phyloP scores from a whole-genome alignment of 2,113 vertebrate species.

The Cynoglossus semilaevis region DNA sequence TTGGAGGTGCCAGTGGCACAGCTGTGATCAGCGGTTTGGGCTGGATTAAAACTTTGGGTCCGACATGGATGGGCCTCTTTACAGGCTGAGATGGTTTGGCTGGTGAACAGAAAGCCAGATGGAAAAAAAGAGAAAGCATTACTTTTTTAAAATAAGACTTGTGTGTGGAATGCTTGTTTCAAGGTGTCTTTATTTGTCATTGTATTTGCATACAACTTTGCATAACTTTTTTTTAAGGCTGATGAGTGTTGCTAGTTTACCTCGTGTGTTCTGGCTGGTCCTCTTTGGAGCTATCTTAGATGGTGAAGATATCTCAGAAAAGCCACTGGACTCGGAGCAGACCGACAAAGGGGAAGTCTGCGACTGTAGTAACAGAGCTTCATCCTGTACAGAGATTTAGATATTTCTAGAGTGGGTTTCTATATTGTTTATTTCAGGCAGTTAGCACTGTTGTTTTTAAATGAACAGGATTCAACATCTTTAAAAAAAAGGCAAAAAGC shows the following conservation, averaged over 20 bases:
- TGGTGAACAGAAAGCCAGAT: conserved; percentile 33
- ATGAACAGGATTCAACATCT: neutral
- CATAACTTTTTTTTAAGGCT: no score
- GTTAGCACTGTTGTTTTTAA: no score
- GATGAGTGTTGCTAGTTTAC: conserved; percentile 39
- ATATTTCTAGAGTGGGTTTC: neutral
- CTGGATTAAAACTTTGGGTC: conserved; percentile 84
- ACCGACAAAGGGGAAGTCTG: conserved; percentile 85
- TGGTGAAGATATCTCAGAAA: conserved; percentile 56
- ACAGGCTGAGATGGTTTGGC: conserved; percentile 68
- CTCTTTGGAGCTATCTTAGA: conserved; percentile 66
- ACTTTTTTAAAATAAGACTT: neutral
- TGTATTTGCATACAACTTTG: no score
- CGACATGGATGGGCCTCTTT: conserved; percentile 79
- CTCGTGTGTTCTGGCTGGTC: conserved; percentile 59
- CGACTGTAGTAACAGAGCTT: conserved; percentile 79
- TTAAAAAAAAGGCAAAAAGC: neutral
- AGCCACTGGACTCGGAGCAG: conserved; percentile 79
- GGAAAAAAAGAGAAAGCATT: conserved; percentile 2
- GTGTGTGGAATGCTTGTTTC: no score
- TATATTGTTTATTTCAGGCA: neutral
- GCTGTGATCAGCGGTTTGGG: conserved; percentile 86
- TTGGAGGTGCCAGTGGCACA: conserved; percentile 76
- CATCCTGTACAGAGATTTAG: conserved; percentile 78
- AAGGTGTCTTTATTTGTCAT: no score